These are phyloP conservation scores for Acanthornis magna DNA, from an alignment of 2,797 vertebrate species.

Conservation along the genomic window DNA sequence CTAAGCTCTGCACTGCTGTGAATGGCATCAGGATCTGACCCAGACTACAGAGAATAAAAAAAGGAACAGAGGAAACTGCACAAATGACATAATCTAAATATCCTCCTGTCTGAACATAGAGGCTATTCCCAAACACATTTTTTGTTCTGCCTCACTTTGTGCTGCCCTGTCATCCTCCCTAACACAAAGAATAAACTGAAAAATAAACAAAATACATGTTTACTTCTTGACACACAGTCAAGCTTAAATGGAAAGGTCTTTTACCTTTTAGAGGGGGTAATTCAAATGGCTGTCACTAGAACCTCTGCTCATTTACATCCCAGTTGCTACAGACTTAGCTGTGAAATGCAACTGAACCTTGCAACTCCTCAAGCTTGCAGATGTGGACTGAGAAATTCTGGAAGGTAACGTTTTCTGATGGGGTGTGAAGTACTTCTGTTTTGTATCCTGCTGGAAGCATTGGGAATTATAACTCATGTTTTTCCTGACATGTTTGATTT, in stretches of 20 bases:
- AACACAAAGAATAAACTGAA: not conserved
- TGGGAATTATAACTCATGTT: not conserved
- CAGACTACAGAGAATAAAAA: not conserved
- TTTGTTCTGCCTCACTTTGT: not conserved
- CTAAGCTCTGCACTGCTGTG: not conserved
- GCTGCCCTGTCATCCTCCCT: not conserved
- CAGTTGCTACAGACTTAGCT: not conserved
- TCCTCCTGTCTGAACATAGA: not conserved
- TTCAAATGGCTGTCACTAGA: not conserved
- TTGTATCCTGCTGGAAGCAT: not conserved
- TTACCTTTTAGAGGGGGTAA: not conserved
- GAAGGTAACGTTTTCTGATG: not conserved
- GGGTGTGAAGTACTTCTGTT: not conserved
- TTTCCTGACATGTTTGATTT: not conserved
- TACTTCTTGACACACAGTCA: not conserved
- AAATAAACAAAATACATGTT: constrained; percentile 5
- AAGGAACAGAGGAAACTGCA: not conserved
- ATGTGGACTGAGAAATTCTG: not conserved
- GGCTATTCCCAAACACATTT: not conserved
- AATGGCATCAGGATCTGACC: not conserved
- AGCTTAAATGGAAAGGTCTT: constrained; percentile 1
- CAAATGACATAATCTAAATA: not conserved
- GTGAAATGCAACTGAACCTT: not conserved
- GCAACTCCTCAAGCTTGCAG: not conserved
- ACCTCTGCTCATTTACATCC: not conserved